A percentile compares a stretch with the other conserved stretches of the same genome.
phyloP scores from a whole-genome alignment of 2,113 vertebrate species.

The Elanoides forficatus region DNA sequence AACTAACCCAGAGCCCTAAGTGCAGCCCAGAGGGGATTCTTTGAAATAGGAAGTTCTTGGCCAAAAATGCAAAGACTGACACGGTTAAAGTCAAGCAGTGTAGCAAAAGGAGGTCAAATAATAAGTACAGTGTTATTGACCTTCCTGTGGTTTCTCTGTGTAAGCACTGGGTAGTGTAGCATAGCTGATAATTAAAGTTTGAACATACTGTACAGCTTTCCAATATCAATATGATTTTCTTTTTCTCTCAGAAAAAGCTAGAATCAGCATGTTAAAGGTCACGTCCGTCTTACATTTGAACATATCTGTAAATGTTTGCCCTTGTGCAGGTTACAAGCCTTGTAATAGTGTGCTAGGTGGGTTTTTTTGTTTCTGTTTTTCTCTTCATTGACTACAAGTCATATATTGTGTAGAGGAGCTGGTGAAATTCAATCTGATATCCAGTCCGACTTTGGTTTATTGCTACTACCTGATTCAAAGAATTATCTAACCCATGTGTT shows the following conservation, averaged over 20 bases:
- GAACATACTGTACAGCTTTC: neutral
- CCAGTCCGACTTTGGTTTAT: neutral
- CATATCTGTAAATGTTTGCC: constrained; percentile 24
- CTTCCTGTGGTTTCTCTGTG: neutral
- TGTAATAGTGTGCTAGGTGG: neutral
- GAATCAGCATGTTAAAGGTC: neutral
- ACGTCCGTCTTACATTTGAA: neutral
- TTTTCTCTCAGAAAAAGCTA: neutral
- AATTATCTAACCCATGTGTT: neutral
- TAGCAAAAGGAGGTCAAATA: constrained; percentile 20
- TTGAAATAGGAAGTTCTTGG: neutral
- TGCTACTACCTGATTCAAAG: neutral
- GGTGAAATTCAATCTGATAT: neutral
- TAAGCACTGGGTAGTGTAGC: neutral
- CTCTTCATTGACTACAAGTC: neutral
- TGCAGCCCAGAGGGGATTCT: neutral
- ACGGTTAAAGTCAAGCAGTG: neutral
- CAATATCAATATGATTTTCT: neutral
- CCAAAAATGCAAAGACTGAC: neutral
- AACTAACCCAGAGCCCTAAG: neutral
- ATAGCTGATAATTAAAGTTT: constrained; percentile 12
- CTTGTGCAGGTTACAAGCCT: neutral
- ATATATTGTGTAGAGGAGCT: neutral
- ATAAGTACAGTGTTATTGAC: neutral
- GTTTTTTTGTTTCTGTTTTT: neutral